Evolutionary conservation across 2,113 vertebrate species (phyloP), one percentile per base, ranked within the genome.

Genomic region (Todiramphus chloris): DNA sequence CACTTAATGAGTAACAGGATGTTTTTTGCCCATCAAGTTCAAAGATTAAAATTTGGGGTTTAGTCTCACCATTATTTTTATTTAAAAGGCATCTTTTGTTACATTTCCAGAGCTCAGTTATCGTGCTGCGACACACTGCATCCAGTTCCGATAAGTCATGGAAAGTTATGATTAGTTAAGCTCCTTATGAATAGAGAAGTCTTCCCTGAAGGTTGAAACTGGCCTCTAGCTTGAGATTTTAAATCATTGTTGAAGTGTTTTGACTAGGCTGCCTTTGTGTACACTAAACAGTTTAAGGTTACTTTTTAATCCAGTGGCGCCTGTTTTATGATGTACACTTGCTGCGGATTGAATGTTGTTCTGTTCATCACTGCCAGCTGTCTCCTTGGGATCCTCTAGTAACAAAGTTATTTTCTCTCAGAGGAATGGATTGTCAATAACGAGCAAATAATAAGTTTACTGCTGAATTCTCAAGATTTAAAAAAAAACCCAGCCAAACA

Each of bases 11-110:
- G 96, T 93, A 93, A 77, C 93, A 89, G 96, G 95, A 96, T 88
- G 97, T 96, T 91, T 92, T 96, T 78, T 48, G 23, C 37, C 62
- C 83, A 96, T 91, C 44, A 91, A 82, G 83, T 95, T 91, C 85
- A 93, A 97, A 97, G 97, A 97, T 93, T 97, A 96, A 97, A 97
- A 97, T 97, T 96, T 97, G 89, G 93, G 94, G 94, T 97, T 98
- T 97, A 94, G 73, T 96, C 91, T 97, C 92, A 91, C 94, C 31
- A 70, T 96, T 97, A 91, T 97, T 95, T 97, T 95, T 96, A 83
- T 84, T n/a, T 79, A 94, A 83, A 89, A 92, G 74, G 53, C 92
- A 79, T 95, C 87, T 97, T 98, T 97, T 97, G 97, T 97, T 97
- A 68, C 82, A 75, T 96, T 97, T 96, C 93, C 83, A 96, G 93